Conservation (phyloP, 2,888 invertebrate species). For the Ectemnius lituratus region DNA sequence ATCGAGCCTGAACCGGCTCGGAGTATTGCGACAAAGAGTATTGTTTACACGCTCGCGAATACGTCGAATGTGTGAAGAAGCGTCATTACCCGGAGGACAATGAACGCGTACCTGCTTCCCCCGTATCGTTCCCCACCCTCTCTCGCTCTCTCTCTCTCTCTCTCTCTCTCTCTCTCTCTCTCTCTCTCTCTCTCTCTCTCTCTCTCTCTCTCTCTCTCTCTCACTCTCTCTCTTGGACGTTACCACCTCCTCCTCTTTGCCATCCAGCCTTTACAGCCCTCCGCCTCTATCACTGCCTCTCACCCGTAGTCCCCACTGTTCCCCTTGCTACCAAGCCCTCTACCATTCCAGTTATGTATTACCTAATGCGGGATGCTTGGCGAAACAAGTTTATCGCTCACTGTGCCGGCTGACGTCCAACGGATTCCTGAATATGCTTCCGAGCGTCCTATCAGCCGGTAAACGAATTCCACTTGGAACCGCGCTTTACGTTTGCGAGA, state of each 20-base stretch:
- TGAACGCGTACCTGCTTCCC: slow-evolving; percentile 48
- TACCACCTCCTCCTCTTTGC: background rate
- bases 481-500: slow-evolving; percentile 30
- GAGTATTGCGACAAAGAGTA: slow-evolving; percentile 22
- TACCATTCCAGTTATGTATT: slow-evolving; percentile 52
- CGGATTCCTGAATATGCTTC: slow-evolving; percentile 43
- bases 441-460: slow-evolving; percentile 5
- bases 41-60: slow-evolving; percentile 59
- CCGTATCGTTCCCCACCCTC: slow-evolving; percentile 22
- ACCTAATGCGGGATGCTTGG: slow-evolving; percentile 50
- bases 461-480: slow-evolving; percentile 32
- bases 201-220: no score
- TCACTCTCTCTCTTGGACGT: slow-evolving; percentile 6
- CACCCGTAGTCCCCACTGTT: background rate
- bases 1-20: slow-evolving; percentile 39
- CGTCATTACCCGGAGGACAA: slow-evolving; percentile 53
- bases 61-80: slow-evolving; percentile 53
- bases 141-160: no score
- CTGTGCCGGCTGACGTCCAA: slow-evolving; percentile 46
- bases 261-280: slow-evolving; percentile 5
- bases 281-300: slow-evolving; percentile 5
- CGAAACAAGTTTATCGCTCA: slow-evolving; percentile 52
- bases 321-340: slow-evolving; percentile 33
- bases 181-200: no score
- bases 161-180: no score